Base-by-base conservation (phyloP, 2,888 invertebrate genomes). In the Apodemia zela region DNA sequence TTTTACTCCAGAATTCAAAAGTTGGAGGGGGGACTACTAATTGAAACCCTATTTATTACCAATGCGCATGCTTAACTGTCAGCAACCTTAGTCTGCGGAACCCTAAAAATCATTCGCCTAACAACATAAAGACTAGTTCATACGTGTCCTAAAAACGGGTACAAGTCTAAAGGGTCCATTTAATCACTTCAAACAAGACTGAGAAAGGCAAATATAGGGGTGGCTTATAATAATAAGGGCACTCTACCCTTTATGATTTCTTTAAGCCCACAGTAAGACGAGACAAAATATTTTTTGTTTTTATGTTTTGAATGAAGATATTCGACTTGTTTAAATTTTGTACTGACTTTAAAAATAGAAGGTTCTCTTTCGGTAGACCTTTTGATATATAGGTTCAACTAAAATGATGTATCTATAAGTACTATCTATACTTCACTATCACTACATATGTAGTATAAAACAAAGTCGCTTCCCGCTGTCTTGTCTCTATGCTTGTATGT, bases 171-270 rank as follows among this genome's bases (percentile, higher is more conserved):
- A 33, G 62, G 42, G 54, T 61, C 65, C 67, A 64, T 65, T 63
- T 65, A 66, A 61, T 61, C 38, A 35, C 54, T 61, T 49, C 51
- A 47, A 66, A 60, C 66, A 73, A 71, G 79, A 80, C 84, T 85
- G 87, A 76, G 86, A 87, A 86, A 86, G 77, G 79, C 78, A 87
- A 87, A 87, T 79, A 87, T 76, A 78, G 83, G 84, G 78, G 76
- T 74, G 74, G 25, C 57, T 76, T 80, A 78, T 74, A 83, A 86
- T 82, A 87, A 85, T 82, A 85, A 80, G 84, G 82, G 82, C 69
- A 71, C 73, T 72, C 63, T 69, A 70, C 79, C 74, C 77, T 76
- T 71, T 65, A 64, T 59, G 65, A 62, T 69, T 73, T 76, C 76
- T 80, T 79, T 72, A 70, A 70, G 68, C 65, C 66, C 67, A 45